These are phyloP conservation scores for Macrobrachium rosenbergii DNA, from an alignment of 1,140 invertebrate species.

Conservation along the genomic window DNA sequence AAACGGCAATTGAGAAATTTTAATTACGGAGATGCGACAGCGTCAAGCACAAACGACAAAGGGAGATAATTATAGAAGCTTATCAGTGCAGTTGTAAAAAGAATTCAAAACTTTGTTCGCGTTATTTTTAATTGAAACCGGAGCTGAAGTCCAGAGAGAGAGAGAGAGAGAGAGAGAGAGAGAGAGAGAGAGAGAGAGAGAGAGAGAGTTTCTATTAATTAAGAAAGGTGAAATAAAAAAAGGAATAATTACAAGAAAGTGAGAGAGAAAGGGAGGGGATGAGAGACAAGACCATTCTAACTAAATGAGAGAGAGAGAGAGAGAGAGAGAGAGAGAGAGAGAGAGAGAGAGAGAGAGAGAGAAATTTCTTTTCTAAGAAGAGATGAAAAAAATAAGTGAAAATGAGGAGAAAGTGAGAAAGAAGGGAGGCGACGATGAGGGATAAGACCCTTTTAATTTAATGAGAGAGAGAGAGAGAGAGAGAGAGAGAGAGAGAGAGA, in stretches of 20 bases:
- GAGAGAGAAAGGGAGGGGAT: not conserved
- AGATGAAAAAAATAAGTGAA: not conserved
- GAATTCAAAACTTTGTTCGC: too few relatives aligned
- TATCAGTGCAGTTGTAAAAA: too few relatives aligned
- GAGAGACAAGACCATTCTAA: not conserved
- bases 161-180: constrained; percentile 21
- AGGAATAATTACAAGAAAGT: not conserved
- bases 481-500: not conserved
- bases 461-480: constrained; percentile 21
- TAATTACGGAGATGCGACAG: too few relatives aligned
- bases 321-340: constrained; percentile 1
- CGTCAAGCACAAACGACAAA: too few relatives aligned
- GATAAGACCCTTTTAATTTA: not conserved
- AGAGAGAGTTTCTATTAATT: not conserved
- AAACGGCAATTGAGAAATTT: too few relatives aligned
- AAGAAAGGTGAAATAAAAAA: too few relatives aligned
- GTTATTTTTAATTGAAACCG: too few relatives aligned
- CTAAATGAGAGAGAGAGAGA: too few relatives aligned
- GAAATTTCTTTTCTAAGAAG: not conserved
- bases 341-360: constrained; percentile 32
- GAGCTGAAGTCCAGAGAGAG: not conserved
- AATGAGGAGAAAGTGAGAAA: not conserved
- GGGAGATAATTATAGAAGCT: too few relatives aligned
- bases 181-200: not conserved
- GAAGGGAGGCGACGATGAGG: not conserved